Evolutionary conservation across 2,113 vertebrate species (phyloP).

Genomic region (Eonycteris spelaea): DNA sequence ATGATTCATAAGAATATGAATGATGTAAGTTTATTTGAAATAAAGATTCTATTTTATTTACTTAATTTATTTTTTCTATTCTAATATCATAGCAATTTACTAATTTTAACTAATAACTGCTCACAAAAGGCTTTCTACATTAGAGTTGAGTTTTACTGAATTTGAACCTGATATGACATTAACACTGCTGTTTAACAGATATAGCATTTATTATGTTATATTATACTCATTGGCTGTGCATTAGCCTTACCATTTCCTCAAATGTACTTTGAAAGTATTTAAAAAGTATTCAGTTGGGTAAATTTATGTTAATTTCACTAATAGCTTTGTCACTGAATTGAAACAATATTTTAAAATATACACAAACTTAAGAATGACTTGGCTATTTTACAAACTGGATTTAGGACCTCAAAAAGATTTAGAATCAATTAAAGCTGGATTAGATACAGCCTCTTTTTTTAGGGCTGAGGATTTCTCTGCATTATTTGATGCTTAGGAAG

Average conservation of each 20-base stretch:
- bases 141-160: slow-evolving; percentile 50
- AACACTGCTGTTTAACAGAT: slow-evolving; percentile 27
- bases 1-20: not conserved
- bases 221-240: not conserved
- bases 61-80: not conserved
- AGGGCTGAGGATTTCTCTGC: not conserved
- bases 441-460: not conserved
- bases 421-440: not conserved
- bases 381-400: not conserved
- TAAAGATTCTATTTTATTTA: not conserved
- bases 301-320: slow-evolving; percentile 26
- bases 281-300: slow-evolving; percentile 17
- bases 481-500: not conserved
- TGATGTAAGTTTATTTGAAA: not conserved
- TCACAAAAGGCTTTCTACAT: slow-evolving; percentile 30
- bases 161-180: slow-evolving; percentile 42
- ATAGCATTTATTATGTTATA: not conserved
- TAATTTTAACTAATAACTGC: slow-evolving; percentile 61
- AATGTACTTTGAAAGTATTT: slow-evolving; percentile 32
- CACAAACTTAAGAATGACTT: not conserved
- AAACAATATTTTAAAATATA: slow-evolving; percentile 16
- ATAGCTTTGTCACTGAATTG: slow-evolving; percentile 17
- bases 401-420: not conserved
- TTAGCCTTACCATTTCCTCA: slow-evolving; percentile 29
- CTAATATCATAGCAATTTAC: slow-evolving; percentile 37